These are phyloP conservation scores for Cyrtodaria siliqua DNA, from an alignment of 2,888 invertebrate genomes.

Conservation along the genomic window DNA sequence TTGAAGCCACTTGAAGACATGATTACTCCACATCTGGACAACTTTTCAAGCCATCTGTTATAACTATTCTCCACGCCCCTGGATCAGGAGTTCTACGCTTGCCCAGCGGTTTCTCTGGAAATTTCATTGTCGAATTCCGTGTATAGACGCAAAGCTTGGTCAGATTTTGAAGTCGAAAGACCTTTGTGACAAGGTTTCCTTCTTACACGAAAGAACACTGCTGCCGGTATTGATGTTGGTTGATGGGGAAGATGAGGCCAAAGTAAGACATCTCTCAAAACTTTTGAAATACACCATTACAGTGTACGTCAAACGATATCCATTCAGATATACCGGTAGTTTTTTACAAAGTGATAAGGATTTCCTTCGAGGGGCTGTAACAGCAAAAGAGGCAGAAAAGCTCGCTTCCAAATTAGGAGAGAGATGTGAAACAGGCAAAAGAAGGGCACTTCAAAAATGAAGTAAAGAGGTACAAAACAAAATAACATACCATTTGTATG, in stretches of 20 bases:
- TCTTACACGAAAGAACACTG: slow-evolving; percentile 48
- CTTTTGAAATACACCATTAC: slow-evolving; percentile 33
- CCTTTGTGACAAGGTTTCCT: slow-evolving; percentile 36
- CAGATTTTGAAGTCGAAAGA: slow-evolving; percentile 28
- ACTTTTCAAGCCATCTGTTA: slow-evolving; percentile 38
- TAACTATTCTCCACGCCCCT: slow-evolving; percentile 62
- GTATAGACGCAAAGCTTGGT: slow-evolving; percentile 49
- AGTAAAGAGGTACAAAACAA: slow-evolving; percentile 23
- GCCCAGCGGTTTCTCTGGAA: slow-evolving; percentile 64
- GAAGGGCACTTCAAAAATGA: slow-evolving; percentile 24
- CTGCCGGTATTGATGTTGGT: slow-evolving; percentile 56
- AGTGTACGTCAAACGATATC: slow-evolving; percentile 58
- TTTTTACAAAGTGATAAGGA: slow-evolving; percentile 15
- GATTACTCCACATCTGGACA: slow-evolving; percentile 16
- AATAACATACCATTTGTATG: slow-evolving; percentile 44
- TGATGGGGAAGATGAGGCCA: slow-evolving; percentile 66
- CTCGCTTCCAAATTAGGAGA: slow-evolving; percentile 46
- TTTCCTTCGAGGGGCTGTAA: slow-evolving; percentile 52
- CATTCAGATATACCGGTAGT: slow-evolving; percentile 9
- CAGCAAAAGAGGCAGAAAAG: slow-evolving; percentile 45
- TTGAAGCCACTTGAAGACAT: slow-evolving; percentile 13
- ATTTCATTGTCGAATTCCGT: slow-evolving; percentile 50
- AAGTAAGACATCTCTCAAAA: slow-evolving; percentile 42
- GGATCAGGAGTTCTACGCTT: slow-evolving; percentile 69
- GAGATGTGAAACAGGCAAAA: slow-evolving; percentile 31